phyloP scores from a whole-genome alignment of 1,140 invertebrate species.

The Diorhabda elongata region DNA sequence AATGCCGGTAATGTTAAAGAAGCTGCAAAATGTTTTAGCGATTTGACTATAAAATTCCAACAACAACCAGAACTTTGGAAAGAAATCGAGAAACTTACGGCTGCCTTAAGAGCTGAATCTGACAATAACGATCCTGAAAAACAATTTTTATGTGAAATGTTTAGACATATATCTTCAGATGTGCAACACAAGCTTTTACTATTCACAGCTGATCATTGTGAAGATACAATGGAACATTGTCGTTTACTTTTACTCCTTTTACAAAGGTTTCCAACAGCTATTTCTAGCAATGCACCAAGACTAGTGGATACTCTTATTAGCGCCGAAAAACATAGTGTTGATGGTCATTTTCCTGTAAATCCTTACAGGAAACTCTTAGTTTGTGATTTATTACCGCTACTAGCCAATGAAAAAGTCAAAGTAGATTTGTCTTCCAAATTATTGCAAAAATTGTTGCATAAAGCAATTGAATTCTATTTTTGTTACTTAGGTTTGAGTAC shows the following conservation, averaged over 20 bases:
- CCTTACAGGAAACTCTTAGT: conserved; percentile 68
- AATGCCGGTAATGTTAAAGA: conserved; percentile 72
- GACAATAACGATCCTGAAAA: conserved; percentile 53
- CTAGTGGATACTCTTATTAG: conserved; percentile 71
- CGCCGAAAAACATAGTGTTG: conserved; percentile 69
- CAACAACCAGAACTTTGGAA: conserved; percentile 63
- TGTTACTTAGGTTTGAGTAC: conserved; percentile 41
- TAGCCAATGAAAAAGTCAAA: conserved; percentile 53
- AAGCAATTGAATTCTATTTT: conserved; percentile 57
- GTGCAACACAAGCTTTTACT: conserved; percentile 73
- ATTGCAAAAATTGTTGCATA: conserved; percentile 60
- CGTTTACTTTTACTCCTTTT: conserved; percentile 72
- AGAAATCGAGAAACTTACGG: conserved; percentile 69
- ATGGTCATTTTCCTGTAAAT: conserved; percentile 59
- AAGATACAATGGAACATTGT: conserved; percentile 84
- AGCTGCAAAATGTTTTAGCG: conserved; percentile 78
- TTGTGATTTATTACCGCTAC: conserved; percentile 68
- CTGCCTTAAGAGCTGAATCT: conserved; percentile 60
- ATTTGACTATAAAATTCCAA: conserved; percentile 50
- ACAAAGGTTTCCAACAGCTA: conserved; percentile 76
- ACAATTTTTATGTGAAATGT: conserved; percentile 53
- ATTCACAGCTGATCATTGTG: conserved; percentile 77
- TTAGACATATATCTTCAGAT: conserved; percentile 51
- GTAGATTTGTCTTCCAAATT: conserved; percentile 61
- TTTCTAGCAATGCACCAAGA: conserved; percentile 65